Evolutionary conservation across 1,140 invertebrate species (phyloP), one percentile per base, ranked within the genome.

Genomic region (Patella vulgata): DNA sequence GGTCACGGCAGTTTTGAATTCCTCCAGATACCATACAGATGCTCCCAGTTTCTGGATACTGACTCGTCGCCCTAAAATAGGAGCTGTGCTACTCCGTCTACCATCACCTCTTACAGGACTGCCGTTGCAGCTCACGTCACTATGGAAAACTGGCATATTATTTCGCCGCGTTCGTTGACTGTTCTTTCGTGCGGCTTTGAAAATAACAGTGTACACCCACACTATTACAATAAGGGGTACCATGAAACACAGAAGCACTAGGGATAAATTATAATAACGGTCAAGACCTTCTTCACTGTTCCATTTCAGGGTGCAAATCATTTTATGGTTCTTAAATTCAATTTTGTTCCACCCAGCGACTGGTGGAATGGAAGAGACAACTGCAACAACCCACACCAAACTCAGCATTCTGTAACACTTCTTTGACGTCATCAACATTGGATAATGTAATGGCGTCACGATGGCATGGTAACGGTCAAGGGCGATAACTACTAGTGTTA

Each of bases 401-500:
- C 88, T 84, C 50, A 94, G 91, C 33, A 94, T 85, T 0, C 89
- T 75, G 2, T 87, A 88, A 0, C 91, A 91, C 50, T 91, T 89
- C 14, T 89, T 83, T 57, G 90, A 90, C 57, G 93, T 91, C 23
- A 95, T 89, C 42, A 90, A 88, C 42, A 90, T 90, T 67, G 62
- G 68, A 80, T 76, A 83, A 80, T 78, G 78, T 66, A 70, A 70
- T 60, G 71, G 75, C 43, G 82, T 74, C 50, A 71, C 75, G 56
- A 93, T 92, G 91, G 70, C 91, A 89, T 70, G 92, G 89, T 59
- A 95, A 87, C 94, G 91, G 76, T 96, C 93, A 2, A 93, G 83
- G 1, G 92, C 91, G 39, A 96, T 93, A 11, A 95, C 87, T 9
- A 93, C 87, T 6, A 94, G 89, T 1, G 91, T 90, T 23, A 93